Conservation (phyloP, 2,888 invertebrate species). For the Poecilus cupreus region DNA sequence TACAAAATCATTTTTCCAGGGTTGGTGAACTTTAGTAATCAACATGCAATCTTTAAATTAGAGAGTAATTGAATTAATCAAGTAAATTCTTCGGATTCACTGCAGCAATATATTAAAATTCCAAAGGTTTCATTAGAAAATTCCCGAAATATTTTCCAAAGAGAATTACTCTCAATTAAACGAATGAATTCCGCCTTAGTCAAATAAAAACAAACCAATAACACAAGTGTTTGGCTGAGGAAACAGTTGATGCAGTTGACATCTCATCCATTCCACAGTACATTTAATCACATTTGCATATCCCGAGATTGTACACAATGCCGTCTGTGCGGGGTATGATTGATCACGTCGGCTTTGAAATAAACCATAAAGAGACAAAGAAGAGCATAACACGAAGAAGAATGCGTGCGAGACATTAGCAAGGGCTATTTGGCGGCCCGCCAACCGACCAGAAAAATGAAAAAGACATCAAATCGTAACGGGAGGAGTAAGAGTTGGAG, state of each 20-base stretch:
- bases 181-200: not conserved
- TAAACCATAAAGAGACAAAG: slow-evolving; percentile 19
- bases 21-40: not conserved
- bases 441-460: slow-evolving; percentile 43
- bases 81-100: not conserved
- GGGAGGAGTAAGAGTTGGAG: not conserved
- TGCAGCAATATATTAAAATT: not conserved
- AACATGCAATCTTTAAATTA: not conserved
- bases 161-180: not conserved
- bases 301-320: not conserved
- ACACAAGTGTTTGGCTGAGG: not conserved
- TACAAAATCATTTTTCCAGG: not conserved
- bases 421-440: slow-evolving; percentile 33
- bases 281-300: slow-evolving; percentile 18
- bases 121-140: not conserved
- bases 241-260: not conserved
- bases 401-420: slow-evolving; percentile 28
- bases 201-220: not conserved
- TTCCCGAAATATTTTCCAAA: not conserved
- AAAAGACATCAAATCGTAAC: slow-evolving; percentile 34
- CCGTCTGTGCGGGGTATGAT: not conserved
- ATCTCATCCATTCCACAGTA: not conserved
- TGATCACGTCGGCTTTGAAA: slow-evolving; percentile 5
- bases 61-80: not conserved
- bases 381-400: not conserved